Conservation (phyloP, 2,888 invertebrate genomes). For the Dicyrtomina minuta region DNA sequence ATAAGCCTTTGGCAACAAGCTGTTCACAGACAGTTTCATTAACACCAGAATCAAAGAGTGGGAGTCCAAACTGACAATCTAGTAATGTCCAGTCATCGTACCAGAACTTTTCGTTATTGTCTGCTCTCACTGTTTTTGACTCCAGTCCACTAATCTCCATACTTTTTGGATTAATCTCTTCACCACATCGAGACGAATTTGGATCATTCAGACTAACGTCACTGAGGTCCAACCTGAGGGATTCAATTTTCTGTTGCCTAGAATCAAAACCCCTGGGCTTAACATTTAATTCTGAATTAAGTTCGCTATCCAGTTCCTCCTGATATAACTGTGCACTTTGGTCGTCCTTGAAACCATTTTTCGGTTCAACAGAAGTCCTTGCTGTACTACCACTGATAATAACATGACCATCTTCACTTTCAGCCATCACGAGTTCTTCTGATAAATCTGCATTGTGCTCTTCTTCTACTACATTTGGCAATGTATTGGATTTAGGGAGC, state of each 20-base stretch:
- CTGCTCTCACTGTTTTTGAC: constrained; percentile 50
- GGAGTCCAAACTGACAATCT: constrained; percentile 89
- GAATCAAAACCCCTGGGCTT: constrained; percentile 46
- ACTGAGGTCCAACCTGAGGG: constrained; percentile 43
- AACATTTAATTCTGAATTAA: constrained; percentile 24
- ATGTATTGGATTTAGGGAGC: constrained; percentile 10
- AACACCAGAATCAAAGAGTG: constrained; percentile 81
- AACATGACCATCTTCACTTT: constrained; percentile 45
- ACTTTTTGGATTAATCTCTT: neutral
- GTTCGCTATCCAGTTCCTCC: constrained; percentile 66
- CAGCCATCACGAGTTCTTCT: constrained; percentile 32
- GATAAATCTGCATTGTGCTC: constrained; percentile 23
- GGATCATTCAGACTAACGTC: constrained; percentile 34
- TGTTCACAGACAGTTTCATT: constrained; percentile 82
- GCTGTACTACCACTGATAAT: constrained; percentile 18
- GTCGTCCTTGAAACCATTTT: constrained; percentile 74
- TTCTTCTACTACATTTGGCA: constrained; percentile 39
- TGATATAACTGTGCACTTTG: constrained; percentile 75
- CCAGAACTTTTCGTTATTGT: constrained; percentile 56
- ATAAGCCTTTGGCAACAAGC: constrained; percentile 70
- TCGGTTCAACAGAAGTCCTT: constrained; percentile 59
- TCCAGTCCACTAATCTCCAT: constrained; percentile 39
- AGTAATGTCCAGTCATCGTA: constrained; percentile 75
- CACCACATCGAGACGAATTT: neutral
- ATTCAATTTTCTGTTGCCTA: constrained; percentile 49